These are phyloP conservation scores for Rhynchomys soricoides DNA, from an alignment of 2,113 vertebrate species.

Conservation along the genomic window DNA sequence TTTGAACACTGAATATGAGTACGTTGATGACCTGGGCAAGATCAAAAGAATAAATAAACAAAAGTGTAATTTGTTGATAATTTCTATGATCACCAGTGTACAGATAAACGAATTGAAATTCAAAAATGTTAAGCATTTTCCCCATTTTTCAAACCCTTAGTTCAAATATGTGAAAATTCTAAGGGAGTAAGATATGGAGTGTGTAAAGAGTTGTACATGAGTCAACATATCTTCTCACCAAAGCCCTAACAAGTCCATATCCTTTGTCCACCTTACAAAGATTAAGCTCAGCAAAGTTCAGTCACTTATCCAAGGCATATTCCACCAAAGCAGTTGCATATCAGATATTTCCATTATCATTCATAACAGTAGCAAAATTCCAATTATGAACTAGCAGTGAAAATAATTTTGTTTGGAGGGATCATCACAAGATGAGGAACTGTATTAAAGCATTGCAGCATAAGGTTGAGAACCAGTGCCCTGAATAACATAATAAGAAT, in stretches of 20 bases:
- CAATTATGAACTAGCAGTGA: not conserved
- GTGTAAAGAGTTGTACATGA: constrained; percentile 10
- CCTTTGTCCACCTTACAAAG: constrained; percentile 43
- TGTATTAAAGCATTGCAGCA: not conserved
- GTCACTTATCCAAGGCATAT: constrained; percentile 5
- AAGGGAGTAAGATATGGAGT: constrained; percentile 15
- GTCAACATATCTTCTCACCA: not conserved
- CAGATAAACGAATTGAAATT: constrained; percentile 26
- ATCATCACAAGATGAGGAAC: not conserved
- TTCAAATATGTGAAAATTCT: constrained; percentile 42
- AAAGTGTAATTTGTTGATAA: not conserved
- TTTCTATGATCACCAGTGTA: not conserved
- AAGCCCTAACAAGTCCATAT: not conserved
- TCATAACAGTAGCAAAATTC: not conserved
- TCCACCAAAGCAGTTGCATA: not conserved
- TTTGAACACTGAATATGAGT: constrained; percentile 44
- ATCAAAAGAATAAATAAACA: constrained; percentile 45
- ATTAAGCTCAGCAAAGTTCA: constrained; percentile 19
- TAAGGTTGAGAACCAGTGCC: not conserved
- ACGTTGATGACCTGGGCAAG: not conserved
- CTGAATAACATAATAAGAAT: not conserved
- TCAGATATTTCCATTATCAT: not conserved
- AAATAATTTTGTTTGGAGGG: not conserved
- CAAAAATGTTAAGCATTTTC: constrained; percentile 26
- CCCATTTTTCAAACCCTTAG: constrained; percentile 25